Percentiles rank a stretch among this genome's conserved stretches.
phyloP scores from a whole-genome alignment of 2,113 vertebrate genomes.

The Tapirus terrestris region DNA sequence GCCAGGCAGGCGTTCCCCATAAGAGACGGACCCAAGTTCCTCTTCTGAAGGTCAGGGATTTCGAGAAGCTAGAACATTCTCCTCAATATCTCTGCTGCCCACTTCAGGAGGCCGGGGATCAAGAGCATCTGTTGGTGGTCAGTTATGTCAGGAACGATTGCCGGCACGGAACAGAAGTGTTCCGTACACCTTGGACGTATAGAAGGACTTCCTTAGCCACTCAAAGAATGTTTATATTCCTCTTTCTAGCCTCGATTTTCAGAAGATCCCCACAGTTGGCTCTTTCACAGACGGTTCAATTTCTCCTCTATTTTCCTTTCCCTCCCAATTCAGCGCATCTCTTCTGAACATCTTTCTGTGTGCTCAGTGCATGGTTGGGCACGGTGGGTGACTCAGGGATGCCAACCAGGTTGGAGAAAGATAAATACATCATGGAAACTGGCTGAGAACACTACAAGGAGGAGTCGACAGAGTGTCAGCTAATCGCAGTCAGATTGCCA shows the following conservation, averaged over 20 bases:
- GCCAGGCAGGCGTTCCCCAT: rapidly evolving
- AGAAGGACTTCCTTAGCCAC: not conserved
- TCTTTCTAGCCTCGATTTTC: not conserved
- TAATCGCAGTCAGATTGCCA: too few species aligned
- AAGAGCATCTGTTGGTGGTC: not conserved
- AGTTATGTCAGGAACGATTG: rapidly evolving
- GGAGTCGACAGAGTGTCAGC: too few species aligned
- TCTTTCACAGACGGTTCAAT: not conserved
- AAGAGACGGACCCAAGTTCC: not conserved
- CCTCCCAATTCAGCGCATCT: too few species aligned
- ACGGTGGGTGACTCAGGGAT: rapidly evolving
- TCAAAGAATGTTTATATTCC: not conserved
- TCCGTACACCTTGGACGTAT: not conserved
- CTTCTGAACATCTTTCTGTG: not conserved
- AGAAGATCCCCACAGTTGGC: too few species aligned
- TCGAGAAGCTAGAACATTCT: not conserved
- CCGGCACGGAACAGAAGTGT: not conserved
- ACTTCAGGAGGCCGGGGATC: too few species aligned
- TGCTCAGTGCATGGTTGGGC: not conserved
- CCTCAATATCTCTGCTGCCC: too few species aligned
- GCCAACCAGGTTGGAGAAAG: not conserved
- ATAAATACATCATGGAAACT: too few species aligned
- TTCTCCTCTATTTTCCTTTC: too few species aligned
- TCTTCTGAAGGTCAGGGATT: not conserved
- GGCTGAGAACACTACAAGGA: too few species aligned